Evolutionary conservation across 2,113 vertebrate genomes (phyloP).

Genomic region (Ageneiosus marmoratus): DNA sequence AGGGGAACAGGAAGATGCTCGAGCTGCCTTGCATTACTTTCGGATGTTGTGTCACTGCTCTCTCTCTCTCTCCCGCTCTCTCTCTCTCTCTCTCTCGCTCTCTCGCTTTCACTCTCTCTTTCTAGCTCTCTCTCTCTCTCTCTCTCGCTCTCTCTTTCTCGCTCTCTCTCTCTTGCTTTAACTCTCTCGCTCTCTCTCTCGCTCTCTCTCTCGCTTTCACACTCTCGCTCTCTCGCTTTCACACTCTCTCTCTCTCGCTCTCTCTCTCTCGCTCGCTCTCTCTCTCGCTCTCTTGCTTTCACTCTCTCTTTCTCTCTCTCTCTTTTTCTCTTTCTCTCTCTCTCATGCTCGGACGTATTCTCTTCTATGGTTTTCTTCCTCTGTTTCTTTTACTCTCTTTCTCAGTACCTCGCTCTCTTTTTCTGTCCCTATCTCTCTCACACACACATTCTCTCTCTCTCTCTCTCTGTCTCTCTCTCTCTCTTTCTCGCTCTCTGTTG

Average conservation of each 20-base stretch:
- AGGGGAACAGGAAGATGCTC: slow-evolving; percentile 37
- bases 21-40: slow-evolving; percentile 6
- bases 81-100: too few species aligned
- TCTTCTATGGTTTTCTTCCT: neutral
- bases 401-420: neutral
- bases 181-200: neutral
- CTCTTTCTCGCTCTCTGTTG: slow-evolving; percentile 69
- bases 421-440: slow-evolving; percentile 14
- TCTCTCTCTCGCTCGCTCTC: slow-evolving; percentile 51
- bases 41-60: neutral
- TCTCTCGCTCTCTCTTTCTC: neutral
- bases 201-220: slow-evolving; percentile 11
- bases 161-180: slow-evolving; percentile 13
- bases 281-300: too few species aligned
- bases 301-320: neutral
- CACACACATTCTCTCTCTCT: slow-evolving; percentile 5
- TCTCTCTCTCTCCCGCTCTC: neutral
- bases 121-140: neutral
- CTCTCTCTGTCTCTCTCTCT: slow-evolving; percentile 35
- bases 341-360: neutral
- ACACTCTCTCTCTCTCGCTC: slow-evolving; percentile 36
- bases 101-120: too few species aligned
- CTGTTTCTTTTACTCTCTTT: slow-evolving; percentile 26
- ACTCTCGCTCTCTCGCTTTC: neutral
- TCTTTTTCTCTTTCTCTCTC: neutral